A percentile compares a stretch with the other conserved stretches of the same genome.
Evolutionary conservation across 2,797 vertebrate species (phyloP).

Genomic region (Pampus argenteus): DNA sequence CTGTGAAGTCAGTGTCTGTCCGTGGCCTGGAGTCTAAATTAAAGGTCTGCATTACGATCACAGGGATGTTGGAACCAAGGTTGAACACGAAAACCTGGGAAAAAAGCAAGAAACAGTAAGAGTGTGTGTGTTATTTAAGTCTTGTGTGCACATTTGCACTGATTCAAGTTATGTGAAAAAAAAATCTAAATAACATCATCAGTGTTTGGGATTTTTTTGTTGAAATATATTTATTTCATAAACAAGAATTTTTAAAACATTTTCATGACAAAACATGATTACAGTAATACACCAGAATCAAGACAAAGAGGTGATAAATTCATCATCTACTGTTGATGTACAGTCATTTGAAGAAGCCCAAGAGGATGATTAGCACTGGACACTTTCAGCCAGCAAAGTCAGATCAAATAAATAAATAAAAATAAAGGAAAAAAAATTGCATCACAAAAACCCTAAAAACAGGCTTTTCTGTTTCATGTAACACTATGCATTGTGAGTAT

Average conservation of each 20-base stretch:
- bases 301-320: neutral
- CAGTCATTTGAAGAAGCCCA: neutral
- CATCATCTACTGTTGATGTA: constrained; percentile 5
- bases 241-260: neutral
- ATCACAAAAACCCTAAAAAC: constrained; percentile 10
- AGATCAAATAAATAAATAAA: constrained; percentile 14
- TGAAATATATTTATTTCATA: neutral
- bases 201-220: neutral
- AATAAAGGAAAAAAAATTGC: neutral
- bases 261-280: neutral
- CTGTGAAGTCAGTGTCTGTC: constrained; percentile 52
- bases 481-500: neutral
- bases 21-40: constrained; percentile 42
- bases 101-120: too few relatives aligned
- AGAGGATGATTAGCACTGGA: constrained; percentile 13
- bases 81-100: constrained; percentile 25
- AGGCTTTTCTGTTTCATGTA: constrained; percentile 9
- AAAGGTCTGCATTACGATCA: constrained; percentile 31
- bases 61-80: constrained; percentile 42
- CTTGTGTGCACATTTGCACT: neutral
- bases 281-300: neutral
- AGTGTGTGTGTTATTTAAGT: neutral
- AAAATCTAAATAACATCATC: neutral
- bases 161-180: neutral
- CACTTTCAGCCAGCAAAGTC: neutral